Conservation (phyloP, 2,797 vertebrate species). For the Lepidocolaptes lacrymiger region DNA sequence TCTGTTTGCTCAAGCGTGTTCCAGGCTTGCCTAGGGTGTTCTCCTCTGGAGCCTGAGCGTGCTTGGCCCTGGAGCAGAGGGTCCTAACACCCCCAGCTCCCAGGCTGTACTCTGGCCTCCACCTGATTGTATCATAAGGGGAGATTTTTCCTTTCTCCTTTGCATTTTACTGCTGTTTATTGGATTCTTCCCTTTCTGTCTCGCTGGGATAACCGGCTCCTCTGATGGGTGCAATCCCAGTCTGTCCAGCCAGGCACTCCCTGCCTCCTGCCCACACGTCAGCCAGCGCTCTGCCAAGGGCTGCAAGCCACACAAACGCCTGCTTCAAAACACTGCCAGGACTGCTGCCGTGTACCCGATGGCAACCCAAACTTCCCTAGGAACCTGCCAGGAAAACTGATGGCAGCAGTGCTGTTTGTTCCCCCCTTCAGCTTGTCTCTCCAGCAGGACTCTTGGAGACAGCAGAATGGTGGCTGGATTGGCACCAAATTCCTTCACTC, state of each 20-base stretch:
- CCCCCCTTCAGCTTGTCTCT: background rate
- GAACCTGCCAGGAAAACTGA: background rate
- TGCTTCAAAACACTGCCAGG: background rate
- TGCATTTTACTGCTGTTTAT: background rate
- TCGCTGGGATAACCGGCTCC: background rate
- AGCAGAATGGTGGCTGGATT: background rate
- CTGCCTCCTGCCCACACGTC: rapidly evolving
- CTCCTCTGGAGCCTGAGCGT: background rate
- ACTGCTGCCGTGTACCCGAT: background rate
- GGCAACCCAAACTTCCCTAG: background rate
- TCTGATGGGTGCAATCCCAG: background rate
- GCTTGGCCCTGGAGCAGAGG: background rate
- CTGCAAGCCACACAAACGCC: background rate
- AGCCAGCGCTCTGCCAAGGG: rapidly evolving
- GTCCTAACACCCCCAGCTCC: background rate
- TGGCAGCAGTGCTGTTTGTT: background rate
- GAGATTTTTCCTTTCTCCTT: background rate
- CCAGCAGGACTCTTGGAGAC: background rate
- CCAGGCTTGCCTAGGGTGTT: background rate
- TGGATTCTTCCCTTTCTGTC: background rate
- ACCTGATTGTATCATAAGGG: rapidly evolving
- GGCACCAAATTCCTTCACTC: background rate
- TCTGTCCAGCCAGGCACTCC: background rate
- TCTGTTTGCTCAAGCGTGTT: background rate
- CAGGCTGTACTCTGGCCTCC: background rate